Evolutionary conservation across 2,888 invertebrate species (phyloP), one percentile per base, ranked within the genome.

Genomic region (Clistopyga incitator): DNA sequence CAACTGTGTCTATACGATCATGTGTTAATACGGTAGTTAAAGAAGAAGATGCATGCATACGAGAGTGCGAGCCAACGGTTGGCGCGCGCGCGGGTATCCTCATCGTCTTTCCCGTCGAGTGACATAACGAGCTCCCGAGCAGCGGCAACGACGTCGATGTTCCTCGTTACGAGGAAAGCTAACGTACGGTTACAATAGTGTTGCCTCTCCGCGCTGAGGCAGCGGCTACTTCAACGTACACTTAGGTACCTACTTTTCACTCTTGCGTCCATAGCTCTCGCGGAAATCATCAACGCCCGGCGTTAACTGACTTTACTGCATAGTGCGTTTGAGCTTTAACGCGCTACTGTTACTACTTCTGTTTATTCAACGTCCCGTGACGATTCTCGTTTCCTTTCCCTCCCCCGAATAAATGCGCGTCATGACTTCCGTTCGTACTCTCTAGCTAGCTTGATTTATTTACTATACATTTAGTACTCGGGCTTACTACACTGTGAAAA

Each of bases 341-440:
- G 47, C 10, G 23, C 23, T 15, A 20, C 29, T 56, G 68, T 71
- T 79, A 76, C 71, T 50, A 23, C 54, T 72, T 75, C 59, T 78
- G 84, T 84, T 84, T 84, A 81, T 78, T 74, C 25, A 56, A 75
- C 70, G 70, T 68, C 45, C 77, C 81, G 72, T 64, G 71, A 81
- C 78, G 81, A 84, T 64, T 59, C 75, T 68, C 81, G 78, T 85
- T 88, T 88, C 86, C 86, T 88, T 34, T 11, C 25, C 56, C 29
- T 20, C 86, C 75, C 25, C 15, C 50, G 65, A 65, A 72, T 47
- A 79, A 71, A 59, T 59, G 64, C 75, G 38, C 76, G 79, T 76
- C 79, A 79, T 50, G 71, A 83, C 78, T 83, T 83, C 82, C 82
- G 82, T 71, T 83, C 45, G 64, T 54, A 25, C 11, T 20, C n/a